Evolutionary conservation across 2,113 vertebrate genomes (phyloP).

Genomic region (Strix aluco): DNA sequence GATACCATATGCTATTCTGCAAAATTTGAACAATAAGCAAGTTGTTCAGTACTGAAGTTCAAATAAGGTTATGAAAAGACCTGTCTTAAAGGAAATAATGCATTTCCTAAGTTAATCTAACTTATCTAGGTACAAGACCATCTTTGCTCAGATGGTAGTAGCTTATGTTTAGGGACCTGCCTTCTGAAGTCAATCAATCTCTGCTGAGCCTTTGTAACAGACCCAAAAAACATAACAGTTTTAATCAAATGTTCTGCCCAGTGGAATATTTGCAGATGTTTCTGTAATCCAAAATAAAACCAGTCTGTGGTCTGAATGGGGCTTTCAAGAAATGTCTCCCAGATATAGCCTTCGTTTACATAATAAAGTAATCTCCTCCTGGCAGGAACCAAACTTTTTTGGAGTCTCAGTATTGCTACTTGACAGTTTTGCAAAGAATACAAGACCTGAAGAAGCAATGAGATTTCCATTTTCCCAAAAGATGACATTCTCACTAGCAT

Average conservation of each 20-base stretch:
- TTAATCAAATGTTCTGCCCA: neutral
- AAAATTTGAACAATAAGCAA: neutral
- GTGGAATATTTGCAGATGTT: neutral
- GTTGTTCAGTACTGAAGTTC: neutral
- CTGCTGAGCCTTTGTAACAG: neutral
- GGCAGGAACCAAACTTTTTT: neutral
- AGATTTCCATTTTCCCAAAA: neutral
- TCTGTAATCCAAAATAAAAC: neutral
- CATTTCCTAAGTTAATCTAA: neutral
- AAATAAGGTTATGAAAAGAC: neutral
- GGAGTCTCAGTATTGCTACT: neutral
- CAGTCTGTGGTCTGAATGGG: neutral
- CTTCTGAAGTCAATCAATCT: neutral
- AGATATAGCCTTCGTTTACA: neutral
- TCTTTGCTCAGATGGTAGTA: neutral
- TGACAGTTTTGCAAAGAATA: neutral
- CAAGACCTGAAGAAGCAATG: neutral
- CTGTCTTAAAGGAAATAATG: neutral
- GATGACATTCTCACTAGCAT: neutral
- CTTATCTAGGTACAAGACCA: neutral
- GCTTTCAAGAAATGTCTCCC: neutral
- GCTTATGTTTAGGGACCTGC: neutral
- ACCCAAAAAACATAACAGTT: accelerated
- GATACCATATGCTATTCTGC: neutral
- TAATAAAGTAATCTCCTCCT: neutral